Percentiles rank a stretch among this genome's conserved stretches.
These are phyloP conservation scores for Amphibalanus amphitrite DNA, from an alignment of 1,140 invertebrate genomes.

Conservation along the genomic window DNA sequence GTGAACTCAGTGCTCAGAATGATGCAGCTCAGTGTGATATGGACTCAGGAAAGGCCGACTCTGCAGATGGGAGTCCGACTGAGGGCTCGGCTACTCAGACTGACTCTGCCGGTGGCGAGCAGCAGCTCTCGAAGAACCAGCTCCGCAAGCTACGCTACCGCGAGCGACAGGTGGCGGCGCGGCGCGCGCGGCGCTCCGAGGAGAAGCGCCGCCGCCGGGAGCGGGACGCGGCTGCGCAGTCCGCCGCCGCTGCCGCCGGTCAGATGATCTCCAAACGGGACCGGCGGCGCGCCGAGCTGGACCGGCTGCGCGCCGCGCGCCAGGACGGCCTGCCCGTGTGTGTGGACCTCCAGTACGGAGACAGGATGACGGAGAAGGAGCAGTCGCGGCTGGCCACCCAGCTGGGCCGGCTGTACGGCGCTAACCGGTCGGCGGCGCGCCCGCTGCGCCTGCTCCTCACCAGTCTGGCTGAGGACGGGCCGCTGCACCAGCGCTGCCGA, in stretches of 20 bases:
- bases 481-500: background rate
- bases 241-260: background rate
- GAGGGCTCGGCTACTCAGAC: no score
- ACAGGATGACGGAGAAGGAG: background rate
- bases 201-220: background rate
- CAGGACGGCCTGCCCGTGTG: background rate
- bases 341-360: background rate
- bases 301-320: background rate
- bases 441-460: background rate
- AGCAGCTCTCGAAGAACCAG: constrained; percentile 2
- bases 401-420: background rate
- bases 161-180: background rate
- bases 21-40: no score
- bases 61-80: no score
- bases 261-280: background rate
- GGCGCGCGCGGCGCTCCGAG: background rate
- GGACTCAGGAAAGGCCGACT: no score
- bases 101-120: background rate
- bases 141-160: background rate
- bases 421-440: background rate
- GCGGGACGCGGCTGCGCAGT: background rate
- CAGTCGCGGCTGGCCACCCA: background rate
- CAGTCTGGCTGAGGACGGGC: background rate
- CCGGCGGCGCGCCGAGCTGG: background rate
- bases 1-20: no score